Evolutionary conservation across 1,140 invertebrate species (phyloP).

Genomic region (Idris sp.): DNA sequence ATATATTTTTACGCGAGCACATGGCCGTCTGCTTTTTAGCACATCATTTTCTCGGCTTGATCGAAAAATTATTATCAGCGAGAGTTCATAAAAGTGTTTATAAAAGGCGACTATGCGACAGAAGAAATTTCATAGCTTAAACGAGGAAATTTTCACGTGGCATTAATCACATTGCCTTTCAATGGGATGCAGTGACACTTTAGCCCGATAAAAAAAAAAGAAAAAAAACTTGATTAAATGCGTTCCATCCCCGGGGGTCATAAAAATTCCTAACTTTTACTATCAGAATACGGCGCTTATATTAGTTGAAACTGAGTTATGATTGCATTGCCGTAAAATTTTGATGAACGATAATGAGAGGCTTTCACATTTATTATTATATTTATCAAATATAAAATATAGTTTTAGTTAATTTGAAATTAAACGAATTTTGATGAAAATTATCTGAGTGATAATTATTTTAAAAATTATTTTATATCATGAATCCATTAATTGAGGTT

Average conservation of each 20-base stretch:
- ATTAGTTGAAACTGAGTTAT: constrained; percentile 5
- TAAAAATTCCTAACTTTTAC: constrained; percentile 18
- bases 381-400: no score
- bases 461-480: no score
- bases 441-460: no score
- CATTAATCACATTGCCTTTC: constrained; percentile 17
- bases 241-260: constrained; percentile 16
- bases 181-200: constrained; percentile 26
- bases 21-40: no score
- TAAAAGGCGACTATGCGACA: constrained; percentile 4
- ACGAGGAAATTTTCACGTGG: constrained; percentile 13
- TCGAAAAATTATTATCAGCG: not conserved
- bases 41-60: not conserved
- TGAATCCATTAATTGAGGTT: no score
- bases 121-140: constrained; percentile 2
- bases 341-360: no score
- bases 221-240: constrained; percentile 26
- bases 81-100: constrained; percentile 1
- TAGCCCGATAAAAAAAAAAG: no score
- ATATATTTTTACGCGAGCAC: constrained; percentile 19
- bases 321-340: not conserved
- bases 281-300: constrained; percentile 5
- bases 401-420: no score
- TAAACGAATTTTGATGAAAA: no score
- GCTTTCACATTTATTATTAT: no score